phyloP scores from a whole-genome alignment of 2,113 vertebrate genomes.

The Rhabdomys dilectus region DNA sequence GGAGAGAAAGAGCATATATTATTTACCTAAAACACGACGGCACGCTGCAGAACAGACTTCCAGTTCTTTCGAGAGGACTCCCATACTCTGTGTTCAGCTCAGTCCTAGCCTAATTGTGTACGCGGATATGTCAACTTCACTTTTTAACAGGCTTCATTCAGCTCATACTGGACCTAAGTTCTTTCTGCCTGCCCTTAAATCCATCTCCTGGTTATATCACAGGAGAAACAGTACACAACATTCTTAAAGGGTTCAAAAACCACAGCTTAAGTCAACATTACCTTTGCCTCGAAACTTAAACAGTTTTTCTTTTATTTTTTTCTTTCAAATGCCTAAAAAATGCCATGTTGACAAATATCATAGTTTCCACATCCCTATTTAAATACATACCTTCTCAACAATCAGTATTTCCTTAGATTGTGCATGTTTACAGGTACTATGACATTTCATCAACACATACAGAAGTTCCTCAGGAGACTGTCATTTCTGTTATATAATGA shows the following conservation, averaged over 20 bases:
- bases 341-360: background rate
- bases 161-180: background rate
- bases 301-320: background rate
- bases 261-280: background rate
- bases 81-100: background rate
- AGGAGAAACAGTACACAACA: background rate
- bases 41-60: background rate
- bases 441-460: background rate
- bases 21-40: background rate
- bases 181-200: background rate
- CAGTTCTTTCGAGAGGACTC: background rate
- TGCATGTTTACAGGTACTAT: background rate
- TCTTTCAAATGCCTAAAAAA: background rate
- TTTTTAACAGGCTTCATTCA: background rate
- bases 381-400: background rate
- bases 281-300: background rate
- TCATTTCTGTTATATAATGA: conserved; percentile 2
- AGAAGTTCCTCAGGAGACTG: background rate
- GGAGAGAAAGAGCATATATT: background rate
- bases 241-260: background rate
- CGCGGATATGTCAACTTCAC: background rate
- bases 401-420: background rate
- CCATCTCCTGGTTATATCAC: background rate
- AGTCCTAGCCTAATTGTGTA: background rate
- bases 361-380: background rate